Percentiles rank a stretch among this genome's conserved stretches.
Conservation (phyloP, 2,888 invertebrate genomes). For the Nomada lathburiana region DNA sequence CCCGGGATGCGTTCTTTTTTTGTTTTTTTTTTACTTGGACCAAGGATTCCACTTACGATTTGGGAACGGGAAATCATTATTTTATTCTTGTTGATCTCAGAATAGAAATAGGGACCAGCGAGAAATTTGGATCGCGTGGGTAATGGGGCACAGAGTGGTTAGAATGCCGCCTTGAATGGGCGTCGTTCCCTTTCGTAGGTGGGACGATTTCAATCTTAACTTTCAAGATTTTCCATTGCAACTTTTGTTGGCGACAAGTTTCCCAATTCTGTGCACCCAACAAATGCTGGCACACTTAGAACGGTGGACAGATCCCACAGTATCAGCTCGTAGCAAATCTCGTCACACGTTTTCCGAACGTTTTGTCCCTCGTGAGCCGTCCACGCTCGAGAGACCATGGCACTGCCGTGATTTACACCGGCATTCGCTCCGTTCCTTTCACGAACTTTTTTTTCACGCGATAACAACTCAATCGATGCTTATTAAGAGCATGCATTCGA, state of each 20-base stretch:
- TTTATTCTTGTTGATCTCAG: constrained; percentile 36
- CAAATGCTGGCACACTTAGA: neutral
- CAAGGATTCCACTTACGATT: constrained; percentile 36
- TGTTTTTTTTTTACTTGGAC: constrained; percentile 14
- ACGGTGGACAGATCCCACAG: constrained; percentile 21
- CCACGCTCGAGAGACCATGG: constrained; percentile 13
- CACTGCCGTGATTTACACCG: constrained; percentile 34
- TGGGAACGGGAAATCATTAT: constrained; percentile 51
- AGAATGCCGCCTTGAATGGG: neutral
- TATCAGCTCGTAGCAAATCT: constrained; percentile 34
- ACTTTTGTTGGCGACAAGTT: no score
- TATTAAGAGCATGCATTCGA: constrained; percentile 19
- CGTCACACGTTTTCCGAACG: constrained; percentile 27
- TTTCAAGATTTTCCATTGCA: no score
- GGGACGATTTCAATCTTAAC: no score
- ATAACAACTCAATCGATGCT: constrained; percentile 60
- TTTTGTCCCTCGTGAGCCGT: constrained; percentile 18
- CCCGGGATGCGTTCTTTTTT: constrained; percentile 6
- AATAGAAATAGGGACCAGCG: constrained; percentile 6
- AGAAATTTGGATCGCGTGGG: neutral
- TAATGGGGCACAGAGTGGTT: neutral
- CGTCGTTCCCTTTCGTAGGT: neutral
- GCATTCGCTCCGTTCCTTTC: neutral
- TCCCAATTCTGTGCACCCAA: no score
- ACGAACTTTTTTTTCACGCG: constrained; percentile 15